Base-by-base conservation (phyloP, 2,113 vertebrate species). In the Chaenogobius annularis region DNA sequence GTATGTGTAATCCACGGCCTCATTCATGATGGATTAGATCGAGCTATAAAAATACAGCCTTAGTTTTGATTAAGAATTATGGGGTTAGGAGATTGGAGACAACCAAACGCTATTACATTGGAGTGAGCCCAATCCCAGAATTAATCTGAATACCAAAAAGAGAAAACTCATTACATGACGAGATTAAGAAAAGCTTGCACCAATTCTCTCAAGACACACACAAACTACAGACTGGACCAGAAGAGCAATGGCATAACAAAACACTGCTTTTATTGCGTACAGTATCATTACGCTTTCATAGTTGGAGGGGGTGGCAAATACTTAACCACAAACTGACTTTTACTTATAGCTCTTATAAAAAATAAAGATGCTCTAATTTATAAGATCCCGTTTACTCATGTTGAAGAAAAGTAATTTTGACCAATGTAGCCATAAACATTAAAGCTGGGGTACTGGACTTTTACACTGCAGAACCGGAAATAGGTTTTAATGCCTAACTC, bases 11-110 rank as follows among this genome's bases (percentile, higher is more conserved):
- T 91, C 88, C 88, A 74, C 72, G 77, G 46, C 89, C 88, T 90
- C 83, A 69, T 89, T 92, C 88, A 88, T 84, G 70, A 80, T 22
- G 88, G 90, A 92, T 92, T 93, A 92, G 83, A 90, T 89, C 75
- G 87, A 71, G 82, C 85, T 77, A 50, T 77, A 80, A 63, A 83
- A 86, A 88, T 81, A 77, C 71, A 70, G 81, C 80, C 78, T 85
- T 70, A 87, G 59, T 90, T 91, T 90, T 91, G 90, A 93, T 92
- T 90, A 91, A 91, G 89, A 92, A 85, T 86, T 84, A 90, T 91
- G 85, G 86, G 90, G 81, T 85, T 87, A 84, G 87, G 75, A 91
- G 93, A 94, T 93, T 94, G 92, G 73, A 85, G 78, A 59, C 73
- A 75, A 83, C 73, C 82, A 86, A 90, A 88, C 23, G 37, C 83